These are phyloP conservation scores for Aleadryas rufinucha DNA, from an alignment of 2,113 vertebrate genomes.

Conservation along the genomic window DNA sequence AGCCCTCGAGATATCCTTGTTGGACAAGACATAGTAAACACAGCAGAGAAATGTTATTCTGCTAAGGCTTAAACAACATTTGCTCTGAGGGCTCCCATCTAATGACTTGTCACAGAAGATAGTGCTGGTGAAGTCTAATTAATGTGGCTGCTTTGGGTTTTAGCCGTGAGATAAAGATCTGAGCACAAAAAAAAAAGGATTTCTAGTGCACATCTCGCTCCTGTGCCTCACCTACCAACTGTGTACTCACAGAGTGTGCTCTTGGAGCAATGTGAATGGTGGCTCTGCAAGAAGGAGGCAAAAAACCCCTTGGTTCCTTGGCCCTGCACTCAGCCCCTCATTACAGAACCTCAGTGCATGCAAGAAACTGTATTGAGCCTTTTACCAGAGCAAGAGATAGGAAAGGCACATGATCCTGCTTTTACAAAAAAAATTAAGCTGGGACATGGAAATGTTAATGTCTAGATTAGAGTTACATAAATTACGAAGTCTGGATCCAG, in stretches of 20 bases:
- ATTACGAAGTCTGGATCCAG: constrained; percentile 16
- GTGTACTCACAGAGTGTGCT: accelerated
- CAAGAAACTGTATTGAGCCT: neutral
- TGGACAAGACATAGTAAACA: constrained; percentile 36
- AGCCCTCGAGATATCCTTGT: neutral
- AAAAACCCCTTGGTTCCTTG: neutral
- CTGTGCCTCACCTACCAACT: neutral
- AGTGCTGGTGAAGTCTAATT: neutral
- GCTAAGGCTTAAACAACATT: neutral
- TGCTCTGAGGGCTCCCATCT: neutral
- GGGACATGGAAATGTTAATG: constrained; percentile 10
- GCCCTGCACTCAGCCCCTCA: neutral
- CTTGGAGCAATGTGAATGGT: neutral
- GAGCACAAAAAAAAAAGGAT: neutral
- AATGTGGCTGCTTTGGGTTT: neutral
- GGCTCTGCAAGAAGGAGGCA: neutral
- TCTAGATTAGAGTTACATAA: constrained; percentile 45
- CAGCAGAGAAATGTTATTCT: neutral
- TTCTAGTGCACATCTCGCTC: neutral
- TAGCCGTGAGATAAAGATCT: neutral
- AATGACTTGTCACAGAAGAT: neutral
- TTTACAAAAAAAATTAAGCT: constrained; percentile 8
- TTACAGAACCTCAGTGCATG: neutral
- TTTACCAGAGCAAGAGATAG: neutral
- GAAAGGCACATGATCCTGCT: neutral